phyloP scores from a whole-genome alignment of 1,140 invertebrate genomes.

The Cyclargus thomasi region DNA sequence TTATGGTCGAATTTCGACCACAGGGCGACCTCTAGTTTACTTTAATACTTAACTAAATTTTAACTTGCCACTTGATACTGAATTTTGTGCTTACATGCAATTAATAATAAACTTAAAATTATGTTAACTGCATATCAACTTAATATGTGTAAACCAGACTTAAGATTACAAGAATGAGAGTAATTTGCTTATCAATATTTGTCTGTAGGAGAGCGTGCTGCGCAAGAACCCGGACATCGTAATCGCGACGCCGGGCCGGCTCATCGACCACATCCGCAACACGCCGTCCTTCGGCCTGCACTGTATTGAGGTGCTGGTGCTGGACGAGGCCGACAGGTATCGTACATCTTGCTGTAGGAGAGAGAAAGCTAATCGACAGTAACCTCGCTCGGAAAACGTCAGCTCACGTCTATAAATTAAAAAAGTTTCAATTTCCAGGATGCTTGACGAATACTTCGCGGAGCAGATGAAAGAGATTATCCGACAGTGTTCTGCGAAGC shows the following conservation, averaged over 20 bases:
- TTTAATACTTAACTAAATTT: too few relatives aligned
- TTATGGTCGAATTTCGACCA: too few relatives aligned
- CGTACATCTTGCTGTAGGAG: background rate
- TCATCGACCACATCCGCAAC: conserved; percentile 98
- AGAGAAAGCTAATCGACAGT: background rate
- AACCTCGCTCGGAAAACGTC: too few relatives aligned
- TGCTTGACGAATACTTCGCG: conserved; percentile 98
- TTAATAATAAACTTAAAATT: too few relatives aligned
- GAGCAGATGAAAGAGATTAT: conserved; percentile 99
- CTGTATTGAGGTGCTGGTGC: conserved; percentile 94
- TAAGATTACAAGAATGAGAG: too few relatives aligned
- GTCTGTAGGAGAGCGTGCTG: conserved; percentile 82
- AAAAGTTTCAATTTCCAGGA: conserved; percentile 74
- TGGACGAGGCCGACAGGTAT: conserved; percentile 96
- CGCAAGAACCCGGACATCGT: conserved; percentile 96
- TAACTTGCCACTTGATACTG: too few relatives aligned
- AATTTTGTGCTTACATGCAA: too few relatives aligned
- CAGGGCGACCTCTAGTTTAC: too few relatives aligned
- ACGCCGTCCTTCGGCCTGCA: conserved; percentile 93
- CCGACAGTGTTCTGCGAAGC: conserved; percentile 89
- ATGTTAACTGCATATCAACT: too few relatives aligned
- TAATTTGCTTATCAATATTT: background rate
- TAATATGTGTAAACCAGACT: too few relatives aligned
- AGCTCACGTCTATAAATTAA: too few relatives aligned
- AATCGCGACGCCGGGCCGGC: conserved; percentile 97